phyloP scores from a whole-genome alignment of 2,797 vertebrate species.

The Gallinago nigripennis region DNA sequence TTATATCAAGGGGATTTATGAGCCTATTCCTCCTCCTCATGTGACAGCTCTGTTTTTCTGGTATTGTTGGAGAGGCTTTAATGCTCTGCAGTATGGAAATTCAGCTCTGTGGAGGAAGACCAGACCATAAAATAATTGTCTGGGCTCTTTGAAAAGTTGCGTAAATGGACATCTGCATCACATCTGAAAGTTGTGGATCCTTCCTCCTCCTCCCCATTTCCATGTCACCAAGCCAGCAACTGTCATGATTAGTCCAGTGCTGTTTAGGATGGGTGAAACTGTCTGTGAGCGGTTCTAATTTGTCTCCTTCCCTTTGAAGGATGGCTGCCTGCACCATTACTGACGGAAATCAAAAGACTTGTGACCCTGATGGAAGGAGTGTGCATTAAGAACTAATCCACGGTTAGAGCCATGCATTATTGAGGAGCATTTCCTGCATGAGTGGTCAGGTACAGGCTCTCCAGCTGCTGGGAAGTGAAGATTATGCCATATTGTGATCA shows the following conservation, averaged over 20 bases:
- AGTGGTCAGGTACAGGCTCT: not conserved
- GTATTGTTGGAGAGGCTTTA: not conserved
- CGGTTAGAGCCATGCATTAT: not conserved
- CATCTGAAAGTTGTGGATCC: not conserved
- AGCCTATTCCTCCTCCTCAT: not conserved
- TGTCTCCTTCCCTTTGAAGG: not conserved
- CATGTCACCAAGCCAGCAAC: not conserved
- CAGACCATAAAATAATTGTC: not conserved
- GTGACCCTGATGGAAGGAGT: not conserved
- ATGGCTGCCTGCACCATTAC: not conserved
- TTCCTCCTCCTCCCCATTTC: not conserved
- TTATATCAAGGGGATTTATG: not conserved
- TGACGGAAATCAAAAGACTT: not conserved
- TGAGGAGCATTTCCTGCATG: not conserved
- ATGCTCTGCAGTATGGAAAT: not conserved
- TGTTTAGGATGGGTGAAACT: not conserved
- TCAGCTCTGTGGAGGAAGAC: not conserved
- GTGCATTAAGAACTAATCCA: not conserved
- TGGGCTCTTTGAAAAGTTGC: not conserved
- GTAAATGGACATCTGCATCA: not conserved
- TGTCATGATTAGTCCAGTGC: not conserved
- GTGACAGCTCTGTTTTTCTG: not conserved
- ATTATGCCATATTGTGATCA: not conserved
- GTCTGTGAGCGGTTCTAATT: fast-evolving
- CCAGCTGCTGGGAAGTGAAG: not conserved